Evolutionary conservation across 2,888 invertebrate species (phyloP).

Genomic region (Calameuta filiformis): DNA sequence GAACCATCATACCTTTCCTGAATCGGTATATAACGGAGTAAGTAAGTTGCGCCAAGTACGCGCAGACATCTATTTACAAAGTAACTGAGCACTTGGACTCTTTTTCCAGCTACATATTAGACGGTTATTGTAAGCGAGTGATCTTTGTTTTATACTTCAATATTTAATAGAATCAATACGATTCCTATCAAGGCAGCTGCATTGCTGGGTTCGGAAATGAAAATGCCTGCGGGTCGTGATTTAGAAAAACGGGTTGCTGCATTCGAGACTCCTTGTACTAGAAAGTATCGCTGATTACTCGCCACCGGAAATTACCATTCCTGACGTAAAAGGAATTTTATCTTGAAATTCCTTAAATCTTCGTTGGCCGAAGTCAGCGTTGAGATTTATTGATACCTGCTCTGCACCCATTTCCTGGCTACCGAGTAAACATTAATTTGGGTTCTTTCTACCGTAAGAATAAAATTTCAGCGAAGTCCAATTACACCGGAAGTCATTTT

Average conservation of each 20-base stretch:
- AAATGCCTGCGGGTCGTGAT: constrained; percentile 21
- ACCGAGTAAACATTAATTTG: neutral
- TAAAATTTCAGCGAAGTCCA: neutral
- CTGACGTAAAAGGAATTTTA: neutral
- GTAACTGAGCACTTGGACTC: neutral
- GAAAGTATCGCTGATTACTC: neutral
- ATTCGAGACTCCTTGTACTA: neutral
- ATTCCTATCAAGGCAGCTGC: constrained; percentile 6
- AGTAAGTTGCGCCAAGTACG: neutral
- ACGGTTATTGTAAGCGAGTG: neutral
- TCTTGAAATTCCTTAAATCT: constrained; percentile 4
- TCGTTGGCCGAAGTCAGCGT: neutral
- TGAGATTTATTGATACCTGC: neutral
- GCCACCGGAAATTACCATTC: neutral
- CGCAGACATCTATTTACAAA: neutral
- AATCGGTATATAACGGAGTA: neutral
- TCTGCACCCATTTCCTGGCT: neutral
- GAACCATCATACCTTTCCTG: neutral
- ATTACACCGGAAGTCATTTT: neutral
- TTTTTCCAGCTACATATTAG: neutral
- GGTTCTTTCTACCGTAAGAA: neutral
- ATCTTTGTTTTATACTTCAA: constrained; percentile 16
- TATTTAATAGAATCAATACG: constrained; percentile 20
- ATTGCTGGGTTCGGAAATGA: constrained; percentile 14
- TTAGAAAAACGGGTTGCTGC: constrained; percentile 27